Conservation (phyloP, 30 jellyfish, hydroid and myxozoan species). For the Chrysaora quinquecirrha region DNA sequence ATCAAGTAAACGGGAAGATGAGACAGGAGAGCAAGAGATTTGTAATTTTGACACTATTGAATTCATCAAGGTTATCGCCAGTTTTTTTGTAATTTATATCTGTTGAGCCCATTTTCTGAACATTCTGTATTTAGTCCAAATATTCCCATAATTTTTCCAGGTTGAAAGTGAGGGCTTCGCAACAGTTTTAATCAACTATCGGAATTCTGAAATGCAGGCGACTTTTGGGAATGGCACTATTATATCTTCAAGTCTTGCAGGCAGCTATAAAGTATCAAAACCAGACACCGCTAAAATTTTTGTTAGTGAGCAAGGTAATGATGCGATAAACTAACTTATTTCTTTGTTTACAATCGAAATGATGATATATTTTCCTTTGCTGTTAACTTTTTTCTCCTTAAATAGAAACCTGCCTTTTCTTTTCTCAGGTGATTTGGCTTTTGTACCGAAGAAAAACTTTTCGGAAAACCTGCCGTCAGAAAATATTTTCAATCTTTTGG, state of each 20-base stretch:
- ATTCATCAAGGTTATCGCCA: constrained; percentile 17
- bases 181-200: constrained; percentile 55
- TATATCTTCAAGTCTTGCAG: constrained; percentile 52
- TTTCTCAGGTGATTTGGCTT: constrained; percentile 36
- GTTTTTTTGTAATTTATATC: not conserved
- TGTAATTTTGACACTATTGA: constrained; percentile 13
- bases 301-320: constrained; percentile 40
- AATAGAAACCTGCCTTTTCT: not conserved
- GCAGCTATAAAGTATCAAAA: constrained; percentile 64
- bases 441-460: constrained; percentile 39
- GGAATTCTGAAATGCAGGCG: constrained; percentile 7
- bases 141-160: constrained; percentile 63
- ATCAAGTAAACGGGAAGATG: constrained; percentile 22
- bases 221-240: constrained; percentile 77
- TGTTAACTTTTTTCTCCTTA: too few relatives aligned
- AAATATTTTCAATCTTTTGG: constrained; percentile 28
- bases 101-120: too few relatives aligned
- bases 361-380: not conserved
- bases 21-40: constrained; percentile 80
- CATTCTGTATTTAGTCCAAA: too few relatives aligned
- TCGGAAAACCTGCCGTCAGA: not conserved
- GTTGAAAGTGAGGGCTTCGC: constrained; percentile 81
- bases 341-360: not conserved
- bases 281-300: constrained; percentile 39
- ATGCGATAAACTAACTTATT: not conserved